Evolutionary conservation across 2,113 vertebrate species (phyloP).

Genomic region (Podilymbus podiceps): DNA sequence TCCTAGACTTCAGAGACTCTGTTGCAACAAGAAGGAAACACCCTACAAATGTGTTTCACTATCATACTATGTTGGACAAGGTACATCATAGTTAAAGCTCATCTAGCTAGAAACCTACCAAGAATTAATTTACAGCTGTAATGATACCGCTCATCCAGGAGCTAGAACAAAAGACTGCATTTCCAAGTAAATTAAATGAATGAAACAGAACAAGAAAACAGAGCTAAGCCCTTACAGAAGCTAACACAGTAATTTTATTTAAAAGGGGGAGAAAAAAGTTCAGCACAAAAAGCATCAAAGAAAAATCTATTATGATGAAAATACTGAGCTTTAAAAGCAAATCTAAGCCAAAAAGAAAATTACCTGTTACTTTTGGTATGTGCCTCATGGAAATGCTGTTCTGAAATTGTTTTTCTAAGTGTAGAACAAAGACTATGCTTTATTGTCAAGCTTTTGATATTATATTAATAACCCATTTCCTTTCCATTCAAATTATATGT

Average conservation of each 20-base stretch:
- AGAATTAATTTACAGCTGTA: neutral
- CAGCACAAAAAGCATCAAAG: neutral
- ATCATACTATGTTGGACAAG: neutral
- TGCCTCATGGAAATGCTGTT: neutral
- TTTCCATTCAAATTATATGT: neutral
- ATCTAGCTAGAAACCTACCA: neutral
- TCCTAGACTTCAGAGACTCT: neutral
- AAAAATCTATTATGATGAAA: neutral
- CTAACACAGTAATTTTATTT: neutral
- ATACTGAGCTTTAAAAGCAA: neutral
- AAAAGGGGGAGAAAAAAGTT: neutral
- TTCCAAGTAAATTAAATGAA: neutral
- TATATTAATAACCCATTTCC: neutral
- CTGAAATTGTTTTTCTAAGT: neutral
- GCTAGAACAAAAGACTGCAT: neutral
- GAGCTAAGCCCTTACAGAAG: neutral
- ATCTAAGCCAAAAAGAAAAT: neutral
- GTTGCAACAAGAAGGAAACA: neutral
- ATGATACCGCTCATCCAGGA: neutral
- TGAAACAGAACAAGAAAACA: neutral
- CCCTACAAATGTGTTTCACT: neutral
- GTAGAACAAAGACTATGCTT: neutral
- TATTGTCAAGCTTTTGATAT: neutral
- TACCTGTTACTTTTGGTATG: neutral
- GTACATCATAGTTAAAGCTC: neutral